These are phyloP conservation scores for Phortica magna DNA, from an alignment of 2,888 invertebrate species.

Conservation along the genomic window DNA sequence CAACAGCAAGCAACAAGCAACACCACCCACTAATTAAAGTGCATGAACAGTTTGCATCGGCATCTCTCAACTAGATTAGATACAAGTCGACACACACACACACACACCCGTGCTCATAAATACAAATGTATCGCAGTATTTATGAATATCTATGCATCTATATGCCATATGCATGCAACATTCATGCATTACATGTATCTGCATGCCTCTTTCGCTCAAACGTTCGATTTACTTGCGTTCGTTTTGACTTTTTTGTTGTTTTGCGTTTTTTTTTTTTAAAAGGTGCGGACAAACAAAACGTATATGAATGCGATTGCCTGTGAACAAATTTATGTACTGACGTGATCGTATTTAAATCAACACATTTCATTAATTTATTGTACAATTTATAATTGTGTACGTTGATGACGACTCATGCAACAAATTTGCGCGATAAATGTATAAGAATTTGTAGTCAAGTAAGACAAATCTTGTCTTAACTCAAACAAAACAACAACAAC, in stretches of 20 bases:
- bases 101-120: neutral
- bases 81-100: neutral
- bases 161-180: neutral
- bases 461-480: neutral
- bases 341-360: slow-evolving; percentile 33
- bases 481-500: slow-evolving; percentile 13
- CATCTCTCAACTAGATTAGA: neutral
- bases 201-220: neutral
- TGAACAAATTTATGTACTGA: slow-evolving; percentile 32
- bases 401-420: neutral
- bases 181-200: neutral
- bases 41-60: neutral
- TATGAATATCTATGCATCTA: neutral
- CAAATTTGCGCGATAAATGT: too few species aligned
- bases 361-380: slow-evolving; percentile 29
- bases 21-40: slow-evolving; percentile 19
- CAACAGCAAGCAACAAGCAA: slow-evolving; percentile 39
- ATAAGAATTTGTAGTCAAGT: neutral
- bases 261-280: slow-evolving; percentile 2
- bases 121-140: neutral
- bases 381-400: slow-evolving; percentile 5
- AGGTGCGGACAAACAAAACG: slow-evolving; percentile 27
- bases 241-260: too few species aligned
- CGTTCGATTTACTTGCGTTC: neutral
- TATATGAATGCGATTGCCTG: neutral